A percentile compares a stretch with the other conserved stretches of the same genome.
phyloP scores from a whole-genome alignment of 1,140 invertebrate species.

The Bursaphelenchus mucronatus region DNA sequence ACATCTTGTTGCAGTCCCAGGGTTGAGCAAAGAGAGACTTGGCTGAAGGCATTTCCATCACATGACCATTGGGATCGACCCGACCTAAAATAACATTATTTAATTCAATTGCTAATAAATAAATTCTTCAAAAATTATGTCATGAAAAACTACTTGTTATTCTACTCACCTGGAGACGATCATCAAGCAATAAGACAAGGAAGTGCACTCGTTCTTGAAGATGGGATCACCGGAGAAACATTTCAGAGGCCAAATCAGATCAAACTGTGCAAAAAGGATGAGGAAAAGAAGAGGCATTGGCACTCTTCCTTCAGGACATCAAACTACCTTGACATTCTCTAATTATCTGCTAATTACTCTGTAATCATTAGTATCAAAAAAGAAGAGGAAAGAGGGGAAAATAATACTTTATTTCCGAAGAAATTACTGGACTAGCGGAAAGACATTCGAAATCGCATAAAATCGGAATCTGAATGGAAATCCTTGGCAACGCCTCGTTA shows the following conservation, averaged over 20 bases:
- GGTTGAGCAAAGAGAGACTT: constrained; percentile 21
- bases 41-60: constrained; percentile 24
- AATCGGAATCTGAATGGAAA: too few species aligned
- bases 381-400: too few species aligned
- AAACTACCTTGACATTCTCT: too few species aligned
- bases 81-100: constrained; percentile 8
- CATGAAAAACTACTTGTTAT: neutral
- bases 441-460: too few species aligned
- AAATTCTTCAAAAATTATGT: constrained; percentile 3
- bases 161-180: constrained; percentile 12
- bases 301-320: too few species aligned
- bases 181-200: constrained; percentile 9
- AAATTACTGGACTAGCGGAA: too few species aligned
- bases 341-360: too few species aligned
- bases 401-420: too few species aligned
- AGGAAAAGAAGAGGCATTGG: constrained; percentile 3
- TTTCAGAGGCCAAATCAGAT: neutral
- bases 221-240: constrained; percentile 20
- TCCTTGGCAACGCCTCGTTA: too few species aligned
- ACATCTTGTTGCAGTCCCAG: constrained; percentile 19
- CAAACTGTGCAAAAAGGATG: constrained; percentile 9
- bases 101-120: neutral
- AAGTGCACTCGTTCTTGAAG: constrained; percentile 18
- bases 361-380: too few species aligned
- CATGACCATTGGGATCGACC: constrained; percentile 24